Base-by-base conservation (phyloP, 2,888 invertebrate genomes). In the Synanthedon myopaeformis region DNA sequence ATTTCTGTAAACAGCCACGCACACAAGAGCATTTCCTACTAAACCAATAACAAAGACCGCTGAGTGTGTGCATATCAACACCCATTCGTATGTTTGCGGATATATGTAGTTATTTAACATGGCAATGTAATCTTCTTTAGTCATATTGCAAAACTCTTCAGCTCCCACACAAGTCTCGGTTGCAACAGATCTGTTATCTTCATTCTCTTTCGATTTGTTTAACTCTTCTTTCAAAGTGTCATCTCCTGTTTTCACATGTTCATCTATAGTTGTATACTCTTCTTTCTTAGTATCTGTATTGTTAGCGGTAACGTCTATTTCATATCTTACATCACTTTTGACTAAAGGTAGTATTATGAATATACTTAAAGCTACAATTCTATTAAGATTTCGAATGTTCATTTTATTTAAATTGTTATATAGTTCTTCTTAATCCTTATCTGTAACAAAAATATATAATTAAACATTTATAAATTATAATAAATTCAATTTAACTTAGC, bases 1-100 rank as follows among this genome's bases (percentile, higher is more conserved):
- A 70, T 96, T 96, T 55, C 94, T 90, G 70, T 94, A 94, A 0
- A 97, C 96, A 0, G 96, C 96, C 41, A 94, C 89, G 66, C 96
- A 96, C 41, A 98, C 97, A 42, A 97, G 79, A 10, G 92, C 91
- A 72, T 97, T 98, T 0, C 97, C 97, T 0, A 94, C 87, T 53
- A 96, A 86, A 3, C 96, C 97, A 28, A 94, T 88, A 0, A 93
- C 65, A 67, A 97, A 96, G 0, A 96, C 94, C 2, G 93, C 63
- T 49, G 90, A 80, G 75, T 96, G 95, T 41, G 93, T 89, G 4
- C 84, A 89, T 58, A 96, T 94, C 51, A 96, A 80, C 6, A 93
- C 82, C 94, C 94, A 96, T 67, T 94, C 94, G 71, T 92, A 91
- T 0, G 89, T 81, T 42, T 90, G 90, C 0, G 94, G 95, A 59